Conservation (phyloP, 2,888 invertebrate genomes). For the Amphiduros pacificus region DNA sequence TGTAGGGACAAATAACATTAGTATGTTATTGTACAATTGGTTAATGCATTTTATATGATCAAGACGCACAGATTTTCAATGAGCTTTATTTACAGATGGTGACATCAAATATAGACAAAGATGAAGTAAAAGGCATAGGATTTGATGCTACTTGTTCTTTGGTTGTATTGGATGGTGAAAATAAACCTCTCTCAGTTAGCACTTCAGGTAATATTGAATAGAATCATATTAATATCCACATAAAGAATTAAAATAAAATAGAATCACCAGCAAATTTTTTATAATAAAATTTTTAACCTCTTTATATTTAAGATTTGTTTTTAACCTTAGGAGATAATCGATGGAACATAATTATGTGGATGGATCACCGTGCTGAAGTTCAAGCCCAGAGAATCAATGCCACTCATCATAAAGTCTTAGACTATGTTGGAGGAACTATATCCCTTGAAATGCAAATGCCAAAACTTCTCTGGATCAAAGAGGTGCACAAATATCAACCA, state of each 20-base stretch:
- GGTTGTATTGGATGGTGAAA: constrained; percentile 75
- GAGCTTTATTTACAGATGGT: too few species aligned
- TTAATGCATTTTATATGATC: too few species aligned
- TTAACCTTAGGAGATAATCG: constrained; percentile 66
- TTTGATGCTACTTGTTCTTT: constrained; percentile 96
- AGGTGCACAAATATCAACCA: too few species aligned
- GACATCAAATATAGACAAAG: constrained; percentile 29
- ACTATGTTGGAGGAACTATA: constrained; percentile 87
- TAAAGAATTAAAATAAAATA: too few species aligned
- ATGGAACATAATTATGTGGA: constrained; percentile 58
- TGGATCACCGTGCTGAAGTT: constrained; percentile 62
- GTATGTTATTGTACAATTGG: too few species aligned
- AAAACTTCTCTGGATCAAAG: constrained; percentile 90
- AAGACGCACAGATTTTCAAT: too few species aligned
- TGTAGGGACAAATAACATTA: too few species aligned
- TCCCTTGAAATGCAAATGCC: constrained; percentile 97
- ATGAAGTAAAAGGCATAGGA: constrained; percentile 71
- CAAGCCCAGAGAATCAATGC: constrained; percentile 82
- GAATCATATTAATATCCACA: too few species aligned
- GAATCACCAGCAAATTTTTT: too few species aligned
- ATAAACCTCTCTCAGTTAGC: constrained; percentile 56
- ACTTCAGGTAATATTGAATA: constrained; percentile 40
- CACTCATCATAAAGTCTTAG: constrained; percentile 74
- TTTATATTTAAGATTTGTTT: too few species aligned
- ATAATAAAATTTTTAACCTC: too few species aligned